Base-by-base conservation (phyloP, 2,888 invertebrate species). In the Andricus quercusramuli region DNA sequence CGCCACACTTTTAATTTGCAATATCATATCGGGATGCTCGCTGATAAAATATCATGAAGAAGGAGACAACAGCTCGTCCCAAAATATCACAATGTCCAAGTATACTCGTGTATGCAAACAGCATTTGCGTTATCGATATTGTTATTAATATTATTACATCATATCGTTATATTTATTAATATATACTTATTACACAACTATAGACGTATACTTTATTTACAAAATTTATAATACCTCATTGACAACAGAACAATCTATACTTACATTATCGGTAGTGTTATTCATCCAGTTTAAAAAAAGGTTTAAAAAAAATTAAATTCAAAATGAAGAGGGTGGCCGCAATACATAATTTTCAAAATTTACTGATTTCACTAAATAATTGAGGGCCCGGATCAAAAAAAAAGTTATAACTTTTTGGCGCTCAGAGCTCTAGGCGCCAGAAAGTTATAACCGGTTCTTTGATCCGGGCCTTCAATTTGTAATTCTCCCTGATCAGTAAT, bases 71-170 rank as follows among this genome's bases (percentile, higher is more conserved):
- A 83, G 83, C 85, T 84, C 83, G 85, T 86, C 83, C 84, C 79
- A 87, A 90, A 91, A 91, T 91, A 91, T 91, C 91, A 91, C 91
- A 91, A 91, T 91, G 87, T 90, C 88, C 89, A 90, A 90, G 90
- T 91, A 90, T 90, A 90, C 89, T 88, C 87, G 87, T 85, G 87
- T 87, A 84, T 68, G 51, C 44, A 59, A 56, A 67, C 17, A 59
- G 37, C 20, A 59, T 70, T 68, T 79, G 78, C 47, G 41, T 59
- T 76, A 70, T 82, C 56, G 47, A 76, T 76, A 78, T 37, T 56
- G 64, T 80, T 80, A 83, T 83, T 83, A 80, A 79, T 83, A 81
- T 74, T 80, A 70, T 82, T 81, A 82, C 83, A 84, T 80, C 79
- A 81, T 51, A 83, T 79, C 80, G 81, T 51, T 56, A 59, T 74